These are phyloP conservation scores for Pinna nobilis DNA, from an alignment of 1,140 invertebrate genomes.

Conservation along the genomic window DNA sequence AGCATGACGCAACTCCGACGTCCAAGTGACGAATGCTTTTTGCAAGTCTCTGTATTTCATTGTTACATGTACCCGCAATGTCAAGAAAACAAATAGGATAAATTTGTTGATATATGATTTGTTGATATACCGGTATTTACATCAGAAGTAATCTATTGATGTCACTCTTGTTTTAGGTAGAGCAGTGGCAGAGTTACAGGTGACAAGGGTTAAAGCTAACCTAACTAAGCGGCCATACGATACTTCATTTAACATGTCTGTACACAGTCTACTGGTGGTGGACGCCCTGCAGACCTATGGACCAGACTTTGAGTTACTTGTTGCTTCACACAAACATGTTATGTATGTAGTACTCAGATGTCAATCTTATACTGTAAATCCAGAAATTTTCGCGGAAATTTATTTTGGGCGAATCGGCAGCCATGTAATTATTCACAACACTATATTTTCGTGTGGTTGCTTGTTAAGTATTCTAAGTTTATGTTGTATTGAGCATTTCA, in stretches of 20 bases:
- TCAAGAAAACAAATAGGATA: neutral
- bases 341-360: constrained; percentile 83
- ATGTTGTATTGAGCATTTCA: no score
- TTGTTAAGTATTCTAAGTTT: no score
- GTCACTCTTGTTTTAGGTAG: constrained; percentile 80
- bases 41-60: no score
- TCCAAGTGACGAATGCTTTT: no score
- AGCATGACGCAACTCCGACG: no score
- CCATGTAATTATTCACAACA: no score
- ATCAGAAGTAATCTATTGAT: neutral
- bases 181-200: constrained; percentile 87
- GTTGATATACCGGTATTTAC: neutral
- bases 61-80: no score
- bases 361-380: no score
- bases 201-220: constrained; percentile 88
- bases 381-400: no score
- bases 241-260: constrained; percentile 86
- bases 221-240: constrained; percentile 84
- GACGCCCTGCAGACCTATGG: constrained; percentile 97
- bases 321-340: constrained; percentile 95
- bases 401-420: no score
- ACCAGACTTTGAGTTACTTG: constrained; percentile 93
- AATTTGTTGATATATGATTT: neutral
- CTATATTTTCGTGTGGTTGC: no score
- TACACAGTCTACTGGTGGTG: constrained; percentile 92